Evolutionary conservation across 2,797 vertebrate genomes (phyloP).

Genomic region (Menidia menidia): DNA sequence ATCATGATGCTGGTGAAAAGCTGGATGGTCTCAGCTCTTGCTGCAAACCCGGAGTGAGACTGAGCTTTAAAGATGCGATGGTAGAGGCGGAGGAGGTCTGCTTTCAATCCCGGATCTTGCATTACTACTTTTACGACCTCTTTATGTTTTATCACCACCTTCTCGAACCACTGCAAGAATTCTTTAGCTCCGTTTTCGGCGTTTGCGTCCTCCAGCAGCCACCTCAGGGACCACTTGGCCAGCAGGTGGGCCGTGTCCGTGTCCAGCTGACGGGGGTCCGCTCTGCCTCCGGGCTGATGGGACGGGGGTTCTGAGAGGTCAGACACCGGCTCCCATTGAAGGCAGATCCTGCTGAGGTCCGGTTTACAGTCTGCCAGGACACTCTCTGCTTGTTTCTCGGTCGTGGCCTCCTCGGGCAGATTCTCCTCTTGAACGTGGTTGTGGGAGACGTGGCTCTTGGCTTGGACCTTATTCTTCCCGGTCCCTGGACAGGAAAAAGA

Average conservation of each 20-base stretch:
- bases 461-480: constrained; percentile 82
- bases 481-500: constrained; percentile 73
- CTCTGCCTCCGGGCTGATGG: constrained; percentile 1
- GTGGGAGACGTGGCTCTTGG: constrained; percentile 66
- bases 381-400: constrained; percentile 35
- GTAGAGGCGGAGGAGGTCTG: constrained; percentile 86
- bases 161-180: constrained; percentile 84
- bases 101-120: constrained; percentile 66
- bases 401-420: constrained; percentile 57
- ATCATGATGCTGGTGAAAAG: constrained; percentile 86
- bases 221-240: constrained; percentile 84
- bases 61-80: constrained; percentile 66
- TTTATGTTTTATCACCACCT: constrained; percentile 59
- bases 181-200: constrained; percentile 53
- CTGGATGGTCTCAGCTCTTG: constrained; percentile 54
- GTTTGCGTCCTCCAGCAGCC: constrained; percentile 67
- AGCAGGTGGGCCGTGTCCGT: constrained; percentile 65
- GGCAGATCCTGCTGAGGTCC: constrained; percentile 82
- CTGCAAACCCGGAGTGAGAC: not conserved
- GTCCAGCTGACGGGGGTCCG: constrained; percentile 34
- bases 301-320: constrained; percentile 24
- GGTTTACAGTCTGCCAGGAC: constrained; percentile 79
- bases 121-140: constrained; percentile 67
- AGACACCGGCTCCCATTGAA: constrained; percentile 83
- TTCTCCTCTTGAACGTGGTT: constrained; percentile 36